Percentiles rank a stretch among this genome's conserved stretches.
Evolutionary conservation across 2,888 invertebrate species (phyloP).

Genomic region (Orthonychiurus folsomi): DNA sequence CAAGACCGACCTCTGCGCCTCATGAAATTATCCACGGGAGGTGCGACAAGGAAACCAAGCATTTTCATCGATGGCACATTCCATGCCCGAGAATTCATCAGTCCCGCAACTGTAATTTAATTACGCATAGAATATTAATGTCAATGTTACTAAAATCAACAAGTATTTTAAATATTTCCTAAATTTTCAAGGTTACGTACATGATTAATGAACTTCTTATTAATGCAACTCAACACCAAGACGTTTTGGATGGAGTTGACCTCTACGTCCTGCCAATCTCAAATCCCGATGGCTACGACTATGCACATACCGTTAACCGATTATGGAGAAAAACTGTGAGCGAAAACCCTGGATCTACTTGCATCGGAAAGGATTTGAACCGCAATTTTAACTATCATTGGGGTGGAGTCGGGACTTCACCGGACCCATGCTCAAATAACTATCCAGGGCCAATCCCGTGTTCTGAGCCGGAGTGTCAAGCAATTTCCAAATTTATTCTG

Average conservation of each 20-base stretch:
- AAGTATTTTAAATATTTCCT: neutral
- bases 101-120: neutral
- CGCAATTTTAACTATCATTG: neutral
- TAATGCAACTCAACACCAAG: neutral
- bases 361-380: neutral
- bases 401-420: neutral
- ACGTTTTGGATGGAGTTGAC: neutral
- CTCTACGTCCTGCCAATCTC: neutral
- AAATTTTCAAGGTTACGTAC: neutral
- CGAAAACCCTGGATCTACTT: neutral
- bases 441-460: neutral
- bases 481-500: neutral
- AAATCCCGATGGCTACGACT: conserved; percentile 56
- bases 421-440: neutral
- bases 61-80: neutral
- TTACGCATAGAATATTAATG: neutral
- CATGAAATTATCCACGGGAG: neutral
- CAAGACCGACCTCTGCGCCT: neutral
- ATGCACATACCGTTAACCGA: neutral
- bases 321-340: neutral
- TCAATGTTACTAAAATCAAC: neutral
- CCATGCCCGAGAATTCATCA: neutral
- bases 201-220: neutral
- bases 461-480: neutral
- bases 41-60: neutral